A percentile compares a stretch with the other conserved stretches of the same genome.
Evolutionary conservation across 2,888 invertebrate genomes (phyloP).

Genomic region (Belgica antarctica): DNA sequence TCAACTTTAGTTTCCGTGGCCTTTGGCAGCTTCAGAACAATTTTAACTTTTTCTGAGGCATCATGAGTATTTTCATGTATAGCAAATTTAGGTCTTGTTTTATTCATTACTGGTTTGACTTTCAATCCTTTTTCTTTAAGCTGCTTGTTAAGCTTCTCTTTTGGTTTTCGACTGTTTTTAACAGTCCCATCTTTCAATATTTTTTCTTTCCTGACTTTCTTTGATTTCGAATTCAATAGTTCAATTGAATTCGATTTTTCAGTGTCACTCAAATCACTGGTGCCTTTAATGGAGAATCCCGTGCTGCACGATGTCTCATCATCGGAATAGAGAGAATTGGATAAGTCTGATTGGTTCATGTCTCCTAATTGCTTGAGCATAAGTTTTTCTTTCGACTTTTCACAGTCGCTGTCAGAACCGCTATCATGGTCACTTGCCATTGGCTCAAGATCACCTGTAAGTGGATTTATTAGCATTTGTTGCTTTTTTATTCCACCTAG

Average conservation of each 20-base stretch:
- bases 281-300: conserved; percentile 55
- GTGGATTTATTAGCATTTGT: conserved; percentile 84
- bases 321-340: conserved; percentile 60
- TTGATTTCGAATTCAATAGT: conserved; percentile 44
- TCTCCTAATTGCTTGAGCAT: conserved; percentile 51
- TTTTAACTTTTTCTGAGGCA: conserved; percentile 36
- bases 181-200: conserved; percentile 36
- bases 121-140: conserved; percentile 29
- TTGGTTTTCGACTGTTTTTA: conserved; percentile 24
- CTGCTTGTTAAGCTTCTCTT: conserved; percentile 35
- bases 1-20: conserved; percentile 25
- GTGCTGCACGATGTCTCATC: conserved; percentile 61
- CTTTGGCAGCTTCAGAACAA: conserved; percentile 33
- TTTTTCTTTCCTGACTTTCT: conserved; percentile 29
- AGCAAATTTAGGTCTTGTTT: conserved; percentile 2
- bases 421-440: conserved; percentile 66
- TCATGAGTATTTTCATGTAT: not conserved
- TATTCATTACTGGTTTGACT: conserved; percentile 8
- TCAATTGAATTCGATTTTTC: conserved; percentile 49
- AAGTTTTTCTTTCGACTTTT: conserved; percentile 49
- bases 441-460: conserved; percentile 82
- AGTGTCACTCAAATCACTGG: conserved; percentile 59
- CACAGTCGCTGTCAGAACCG: conserved; percentile 61
- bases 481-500: conserved; percentile 61
- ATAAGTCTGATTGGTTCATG: conserved; percentile 53